Evolutionary conservation across 2,797 vertebrate genomes (phyloP), one percentile per base, ranked within the genome.

Genomic region (Limosa lapponica): DNA sequence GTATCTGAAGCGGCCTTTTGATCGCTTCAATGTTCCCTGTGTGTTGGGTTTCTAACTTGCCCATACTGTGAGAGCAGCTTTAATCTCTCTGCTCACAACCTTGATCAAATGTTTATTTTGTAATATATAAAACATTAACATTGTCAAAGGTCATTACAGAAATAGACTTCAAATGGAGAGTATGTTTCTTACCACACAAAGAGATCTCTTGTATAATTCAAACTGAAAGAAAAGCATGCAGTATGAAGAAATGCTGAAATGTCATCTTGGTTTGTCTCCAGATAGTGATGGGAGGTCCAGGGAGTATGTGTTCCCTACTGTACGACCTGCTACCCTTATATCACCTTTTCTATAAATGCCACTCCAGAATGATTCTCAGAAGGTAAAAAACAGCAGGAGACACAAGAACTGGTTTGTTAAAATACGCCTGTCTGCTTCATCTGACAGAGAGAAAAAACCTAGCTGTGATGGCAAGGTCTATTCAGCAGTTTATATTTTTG

Each of bases 111-210:
- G 77, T 74, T 95, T 94, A 85, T 58, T 89, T 82, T 90, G 86
- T 90, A 87, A 82, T 54, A 84, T 65, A 69, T 48, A 72, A 92
- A 79, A 81, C 19, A 87, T 92, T 82, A 90, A 77, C 67, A 57
- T 86, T 86, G 82, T 69, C 82, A 90, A 85, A 91, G 69, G 65
- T 79, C 87, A 75, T 88, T 82, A 77, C 48, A 94, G 78, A 93
- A 95, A 77, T 65, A 44, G 36, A 74, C 14, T 77, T 92, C 73
- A 78, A 85, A 64, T 51, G 66, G 91, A 84, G 92, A 89, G 46
- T 75, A 82, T 78, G 87, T 91, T 91, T 71, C 89, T 90, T 84
- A 66, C 54, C 34, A 71, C 81, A 95, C 81, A 95, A 70, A 91
- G 74, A 93, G 52, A 71, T 46, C 78, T 92, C 22, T 90, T 95